These are phyloP conservation scores for Athalia cordata DNA, from an alignment of 2,888 invertebrate species.

Conservation along the genomic window DNA sequence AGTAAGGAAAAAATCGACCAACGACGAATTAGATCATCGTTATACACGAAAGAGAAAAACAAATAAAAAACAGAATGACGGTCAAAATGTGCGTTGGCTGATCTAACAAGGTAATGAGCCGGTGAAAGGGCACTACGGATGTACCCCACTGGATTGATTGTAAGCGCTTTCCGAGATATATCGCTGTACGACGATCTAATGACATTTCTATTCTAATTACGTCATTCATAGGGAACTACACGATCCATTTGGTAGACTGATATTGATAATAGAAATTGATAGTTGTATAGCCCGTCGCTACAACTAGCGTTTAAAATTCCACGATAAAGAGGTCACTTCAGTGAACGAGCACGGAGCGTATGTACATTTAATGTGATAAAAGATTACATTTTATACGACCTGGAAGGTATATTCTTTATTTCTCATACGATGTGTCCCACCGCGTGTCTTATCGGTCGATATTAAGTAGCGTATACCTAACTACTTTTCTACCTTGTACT, in stretches of 20 bases:
- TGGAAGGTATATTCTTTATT: conserved; percentile 14
- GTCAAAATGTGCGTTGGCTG: conserved; percentile 1
- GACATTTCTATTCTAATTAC: conserved; percentile 48
- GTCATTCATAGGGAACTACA: conserved; percentile 37
- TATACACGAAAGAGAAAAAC: conserved; percentile 18
- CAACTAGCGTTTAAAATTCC: conserved; percentile 26
- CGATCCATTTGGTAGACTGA: conserved; percentile 48
- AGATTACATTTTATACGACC: conserved; percentile 20
- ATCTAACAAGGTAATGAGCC: conserved; percentile 45
- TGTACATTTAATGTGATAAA: background rate
- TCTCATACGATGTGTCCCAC: background rate
- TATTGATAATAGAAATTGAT: conserved; percentile 48
- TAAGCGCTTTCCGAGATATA: conserved; percentile 36
- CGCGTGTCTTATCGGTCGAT: background rate
- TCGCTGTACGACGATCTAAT: conserved; percentile 30
- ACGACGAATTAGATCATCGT: conserved; percentile 11
- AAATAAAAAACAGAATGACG: background rate
- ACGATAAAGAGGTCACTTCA: conserved; percentile 35
- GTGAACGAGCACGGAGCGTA: background rate
- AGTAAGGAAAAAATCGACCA: background rate
- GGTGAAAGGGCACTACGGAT: conserved; percentile 48
- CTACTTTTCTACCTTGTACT: conserved; percentile 18
- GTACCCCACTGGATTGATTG: conserved; percentile 45
- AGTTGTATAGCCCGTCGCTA: background rate
- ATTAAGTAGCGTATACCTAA: background rate